Base-by-base conservation (phyloP, 1,140 invertebrate species). In the Tetramorium alpestre region DNA sequence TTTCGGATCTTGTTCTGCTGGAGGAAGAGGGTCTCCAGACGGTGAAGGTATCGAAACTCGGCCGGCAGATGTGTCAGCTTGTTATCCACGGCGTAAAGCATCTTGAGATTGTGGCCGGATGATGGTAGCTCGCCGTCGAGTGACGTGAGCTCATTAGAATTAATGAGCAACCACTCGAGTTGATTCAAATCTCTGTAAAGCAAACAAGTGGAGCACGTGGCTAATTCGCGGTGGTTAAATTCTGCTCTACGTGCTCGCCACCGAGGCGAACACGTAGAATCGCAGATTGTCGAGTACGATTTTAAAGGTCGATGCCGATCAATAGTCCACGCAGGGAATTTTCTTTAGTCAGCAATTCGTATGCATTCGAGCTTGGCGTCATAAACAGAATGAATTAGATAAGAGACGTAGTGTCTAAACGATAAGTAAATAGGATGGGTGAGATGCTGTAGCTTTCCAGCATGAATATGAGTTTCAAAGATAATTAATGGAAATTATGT, bases 141-240 rank as follows among this genome's bases (percentile, higher is more conserved):
- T 16, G 96, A 96, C 70, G 96, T 96, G 47, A 98, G 94, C 67
- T 97, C 96, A 92, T 98, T 98, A 25, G 96, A 96, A 92, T 98
- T 98, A 41, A 98, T 96, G 75, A 98, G 97, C 54, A 98, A 95
- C 96, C 97, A 98, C 91, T 97, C 96, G 18, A 98, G 94, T 75
- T 97, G 96, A 87, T 97, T 96, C 47, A 98, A 92, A 75, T 97
- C 96, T 80, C 96, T 96, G 91, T 47, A 92, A 41, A 38, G 93
- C 78, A 84, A 89, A 84, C 54, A 47, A 62, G 54, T 77, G 44
- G 58, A 62, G 6, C 70, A 65, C 58, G 72, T 84, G 69, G 70
- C 62, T 84, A 47, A 84, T 62, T 51, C 56, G 47, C 41, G 65
- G 10, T 47, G 22, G 41, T 1, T n/a, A 38, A 44, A 75, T 70